Percentiles rank a stretch among this genome's conserved stretches.
These are phyloP conservation scores for Gnathonemus longibarbis DNA, from an alignment of 2,113 vertebrate genomes.

Conservation along the genomic window DNA sequence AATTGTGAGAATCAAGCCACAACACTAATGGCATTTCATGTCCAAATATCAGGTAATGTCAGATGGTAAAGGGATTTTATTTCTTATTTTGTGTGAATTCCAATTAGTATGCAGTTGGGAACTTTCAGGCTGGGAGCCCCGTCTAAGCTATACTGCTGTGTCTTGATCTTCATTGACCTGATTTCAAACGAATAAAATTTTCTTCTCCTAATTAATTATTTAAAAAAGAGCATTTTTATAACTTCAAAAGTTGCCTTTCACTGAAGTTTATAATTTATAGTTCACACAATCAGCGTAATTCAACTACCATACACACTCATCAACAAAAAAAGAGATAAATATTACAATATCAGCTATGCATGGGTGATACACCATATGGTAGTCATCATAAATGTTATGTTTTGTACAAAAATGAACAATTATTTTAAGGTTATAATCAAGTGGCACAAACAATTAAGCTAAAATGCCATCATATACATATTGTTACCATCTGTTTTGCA, in stretches of 20 bases:
- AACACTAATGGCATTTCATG: background rate
- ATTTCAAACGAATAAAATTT: background rate
- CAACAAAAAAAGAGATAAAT: background rate
- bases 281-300: background rate
- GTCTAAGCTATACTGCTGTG: background rate
- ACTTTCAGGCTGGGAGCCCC: background rate
- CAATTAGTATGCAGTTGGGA: background rate
- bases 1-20: background rate
- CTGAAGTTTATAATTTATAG: constrained; percentile 5
- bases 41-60: background rate
- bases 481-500: background rate
- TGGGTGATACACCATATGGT: background rate
- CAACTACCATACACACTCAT: too few relatives aligned
- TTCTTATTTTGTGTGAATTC: background rate
- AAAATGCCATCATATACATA: background rate
- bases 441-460: background rate
- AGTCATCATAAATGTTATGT: background rate
- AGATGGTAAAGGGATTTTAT: background rate
- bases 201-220: constrained; percentile 9
- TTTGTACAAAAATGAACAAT: background rate
- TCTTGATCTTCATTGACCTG: background rate
- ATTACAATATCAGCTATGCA: background rate
- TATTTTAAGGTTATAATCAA: background rate
- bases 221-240: background rate
- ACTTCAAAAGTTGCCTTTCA: constrained; percentile 6